These are phyloP conservation scores for Polypterus senegalus DNA, from an alignment of 2,113 vertebrate species.

Conservation along the genomic window DNA sequence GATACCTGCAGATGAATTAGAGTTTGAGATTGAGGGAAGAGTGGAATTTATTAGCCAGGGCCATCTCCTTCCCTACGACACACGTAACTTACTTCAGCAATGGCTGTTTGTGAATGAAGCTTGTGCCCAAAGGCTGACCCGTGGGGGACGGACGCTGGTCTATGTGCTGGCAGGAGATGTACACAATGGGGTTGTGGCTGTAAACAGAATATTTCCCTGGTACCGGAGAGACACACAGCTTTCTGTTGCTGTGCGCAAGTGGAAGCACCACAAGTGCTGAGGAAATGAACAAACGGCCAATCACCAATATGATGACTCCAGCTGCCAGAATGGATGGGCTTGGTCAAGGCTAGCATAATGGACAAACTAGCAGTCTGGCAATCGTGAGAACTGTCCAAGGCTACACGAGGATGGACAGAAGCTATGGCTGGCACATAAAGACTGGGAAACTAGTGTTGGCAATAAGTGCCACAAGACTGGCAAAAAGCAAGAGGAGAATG, in stretches of 20 bases:
- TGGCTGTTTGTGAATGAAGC: constrained; percentile 73
- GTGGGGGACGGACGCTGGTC: constrained; percentile 47
- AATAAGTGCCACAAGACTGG: too few species aligned
- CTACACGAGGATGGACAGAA: too few species aligned
- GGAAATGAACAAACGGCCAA: background rate
- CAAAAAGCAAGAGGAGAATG: too few species aligned
- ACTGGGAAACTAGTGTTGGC: too few species aligned
- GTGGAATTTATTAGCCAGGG: constrained; percentile 66
- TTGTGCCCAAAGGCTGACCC: constrained; percentile 49
- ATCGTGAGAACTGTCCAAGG: too few species aligned
- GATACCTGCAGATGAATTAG: constrained; percentile 34
- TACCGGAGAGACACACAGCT: constrained; percentile 62
- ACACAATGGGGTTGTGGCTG: constrained; percentile 41
- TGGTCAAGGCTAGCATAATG: too few species aligned
- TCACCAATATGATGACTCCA: too few species aligned
- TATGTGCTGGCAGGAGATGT: constrained; percentile 63
- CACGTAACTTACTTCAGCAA: constrained; percentile 57
- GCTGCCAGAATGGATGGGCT: too few species aligned
- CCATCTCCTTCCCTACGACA: constrained; percentile 64
- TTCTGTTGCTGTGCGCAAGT: constrained; percentile 56
- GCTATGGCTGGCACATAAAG: too few species aligned
- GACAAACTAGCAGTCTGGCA: too few species aligned
- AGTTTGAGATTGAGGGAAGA: constrained; percentile 58
- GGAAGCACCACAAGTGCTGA: constrained; percentile 71
- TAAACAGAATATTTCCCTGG: constrained; percentile 64